Percentiles rank a stretch among this genome's conserved stretches.
Conservation (phyloP, 2,113 vertebrate species). For the Prolemur simus region DNA sequence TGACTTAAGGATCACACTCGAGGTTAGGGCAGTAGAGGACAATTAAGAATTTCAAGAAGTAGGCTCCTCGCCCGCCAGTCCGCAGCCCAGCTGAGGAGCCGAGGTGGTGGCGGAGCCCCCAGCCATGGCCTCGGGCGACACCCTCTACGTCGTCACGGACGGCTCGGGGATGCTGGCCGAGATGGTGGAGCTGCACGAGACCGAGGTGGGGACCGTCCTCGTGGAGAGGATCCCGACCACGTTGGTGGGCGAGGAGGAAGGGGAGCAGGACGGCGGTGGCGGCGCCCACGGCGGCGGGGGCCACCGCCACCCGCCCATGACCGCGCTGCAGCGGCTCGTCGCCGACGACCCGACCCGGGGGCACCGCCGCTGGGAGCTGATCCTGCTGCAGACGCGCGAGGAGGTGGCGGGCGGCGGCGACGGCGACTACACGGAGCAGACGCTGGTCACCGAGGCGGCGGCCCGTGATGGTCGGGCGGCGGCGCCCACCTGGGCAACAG, state of each 20-base stretch:
- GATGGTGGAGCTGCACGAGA: no score
- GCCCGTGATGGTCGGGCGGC: no score
- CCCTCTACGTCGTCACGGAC: conserved; percentile 96
- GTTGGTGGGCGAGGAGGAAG: conserved; percentile 94
- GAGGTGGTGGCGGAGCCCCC: conserved; percentile 78
- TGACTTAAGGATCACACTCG: not conserved
- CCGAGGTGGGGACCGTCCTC: conserved; percentile 98
- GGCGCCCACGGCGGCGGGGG: conserved; percentile 79
- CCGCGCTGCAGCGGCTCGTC: conserved; percentile 96
- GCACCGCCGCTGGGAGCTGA: conserved; percentile 96
- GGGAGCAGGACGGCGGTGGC: conserved; percentile 86
- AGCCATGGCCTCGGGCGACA: conserved; percentile 96
- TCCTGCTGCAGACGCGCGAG: conserved; percentile 96
- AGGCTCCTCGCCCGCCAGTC: conserved; percentile 40
- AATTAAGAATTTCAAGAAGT: not conserved
- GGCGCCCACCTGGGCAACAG: conserved; percentile 90
- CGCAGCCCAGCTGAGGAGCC: conserved; percentile 53
- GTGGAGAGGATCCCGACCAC: conserved; percentile 99
- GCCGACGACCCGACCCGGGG: conserved; percentile 92
- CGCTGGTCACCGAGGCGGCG: conserved; percentile 95
- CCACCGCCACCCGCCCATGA: conserved; percentile 96
- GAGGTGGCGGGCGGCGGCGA: conserved; percentile 98
- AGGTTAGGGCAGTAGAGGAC: not conserved
- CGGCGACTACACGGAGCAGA: conserved; percentile 98
- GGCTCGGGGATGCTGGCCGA: conserved; percentile 98